A percentile compares a stretch with the other conserved stretches of the same genome.
Conservation (phyloP, 2,888 invertebrate genomes). For the Ennomos erosarius region DNA sequence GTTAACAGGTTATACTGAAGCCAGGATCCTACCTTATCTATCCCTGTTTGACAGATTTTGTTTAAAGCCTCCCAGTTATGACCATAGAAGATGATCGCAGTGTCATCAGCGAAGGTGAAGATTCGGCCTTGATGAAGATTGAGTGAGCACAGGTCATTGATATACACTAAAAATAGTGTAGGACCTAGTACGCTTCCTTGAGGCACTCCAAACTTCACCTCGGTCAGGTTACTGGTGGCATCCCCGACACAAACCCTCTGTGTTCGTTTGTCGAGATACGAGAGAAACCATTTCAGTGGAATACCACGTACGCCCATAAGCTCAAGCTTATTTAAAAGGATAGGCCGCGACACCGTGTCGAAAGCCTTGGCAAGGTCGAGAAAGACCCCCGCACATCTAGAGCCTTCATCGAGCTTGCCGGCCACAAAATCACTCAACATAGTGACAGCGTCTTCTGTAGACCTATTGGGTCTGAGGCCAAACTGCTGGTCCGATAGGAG, state of each 20-base stretch:
- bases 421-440: no score
- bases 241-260: not conserved
- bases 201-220: not conserved
- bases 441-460: no score
- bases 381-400: not conserved
- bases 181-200: not conserved
- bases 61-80: no score
- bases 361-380: conserved; percentile 2
- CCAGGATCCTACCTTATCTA: no score
- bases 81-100: no score
- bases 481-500: no score
- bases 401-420: not conserved
- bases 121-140: no score
- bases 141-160: no score
- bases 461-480: no score
- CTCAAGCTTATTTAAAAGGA: not conserved
- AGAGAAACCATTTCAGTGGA: not conserved
- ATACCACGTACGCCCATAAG: not conserved
- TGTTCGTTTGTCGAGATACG: not conserved
- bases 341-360: not conserved
- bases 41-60: no score
- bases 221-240: not conserved
- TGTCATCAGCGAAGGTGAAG: no score
- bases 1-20: no score
- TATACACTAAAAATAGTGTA: conserved; percentile 2